phyloP scores from a whole-genome alignment of 1,140 invertebrate genomes.

The Agraylea sexmaculata region DNA sequence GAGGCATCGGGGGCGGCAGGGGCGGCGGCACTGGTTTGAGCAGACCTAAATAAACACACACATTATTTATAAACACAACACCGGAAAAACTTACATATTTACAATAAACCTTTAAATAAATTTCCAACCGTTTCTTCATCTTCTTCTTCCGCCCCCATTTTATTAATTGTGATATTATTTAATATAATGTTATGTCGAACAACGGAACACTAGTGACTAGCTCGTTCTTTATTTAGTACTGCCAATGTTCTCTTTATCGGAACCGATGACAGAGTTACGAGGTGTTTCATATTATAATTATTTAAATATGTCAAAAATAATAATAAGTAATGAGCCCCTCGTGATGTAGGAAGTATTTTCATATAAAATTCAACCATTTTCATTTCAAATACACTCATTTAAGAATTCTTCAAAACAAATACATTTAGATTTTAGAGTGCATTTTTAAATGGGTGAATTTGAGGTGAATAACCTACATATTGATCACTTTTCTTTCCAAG shows the following conservation, averaged over 20 bases:
- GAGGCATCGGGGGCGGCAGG: slow-evolving; percentile 51
- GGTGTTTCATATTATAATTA: no score
- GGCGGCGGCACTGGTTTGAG: slow-evolving; percentile 37
- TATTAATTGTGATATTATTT: not conserved
- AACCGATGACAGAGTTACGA: slow-evolving; percentile 15
- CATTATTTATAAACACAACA: no score
- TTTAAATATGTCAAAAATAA: no score
- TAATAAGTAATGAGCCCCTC: no score
- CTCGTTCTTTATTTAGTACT: slow-evolving; percentile 19
- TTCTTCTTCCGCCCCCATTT: slow-evolving; percentile 1
- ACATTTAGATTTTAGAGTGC: no score
- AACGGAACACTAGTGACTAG: not conserved
- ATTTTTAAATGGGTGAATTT: no score
- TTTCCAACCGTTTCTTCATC: slow-evolving; percentile 10
- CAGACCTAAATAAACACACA: slow-evolving; percentile 28
- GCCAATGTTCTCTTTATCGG: slow-evolving; percentile 19
- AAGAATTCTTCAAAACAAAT: no score
- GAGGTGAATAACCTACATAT: no score
- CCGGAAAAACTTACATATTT: slow-evolving; percentile 1
- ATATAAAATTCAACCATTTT: no score
- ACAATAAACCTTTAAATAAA: slow-evolving; percentile 11
- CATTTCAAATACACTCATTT: no score
- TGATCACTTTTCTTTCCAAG: no score
- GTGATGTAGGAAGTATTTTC: no score
- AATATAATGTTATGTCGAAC: not conserved